These are phyloP conservation scores for Tichodroma muraria DNA, from an alignment of 2,113 vertebrate genomes.

Conservation along the genomic window DNA sequence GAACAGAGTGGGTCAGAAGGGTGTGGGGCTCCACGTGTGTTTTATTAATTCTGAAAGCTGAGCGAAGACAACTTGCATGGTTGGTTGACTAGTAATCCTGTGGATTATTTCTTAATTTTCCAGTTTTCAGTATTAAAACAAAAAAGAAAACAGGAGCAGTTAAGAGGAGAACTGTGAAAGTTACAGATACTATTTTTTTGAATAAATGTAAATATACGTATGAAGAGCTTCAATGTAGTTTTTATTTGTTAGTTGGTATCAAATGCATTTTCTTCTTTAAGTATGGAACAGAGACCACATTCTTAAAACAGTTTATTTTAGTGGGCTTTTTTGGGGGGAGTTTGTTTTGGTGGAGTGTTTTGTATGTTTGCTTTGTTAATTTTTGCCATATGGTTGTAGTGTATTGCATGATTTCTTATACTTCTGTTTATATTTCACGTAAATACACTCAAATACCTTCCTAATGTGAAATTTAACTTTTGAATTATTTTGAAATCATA, in stretches of 20 bases:
- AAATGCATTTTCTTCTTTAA: not conserved
- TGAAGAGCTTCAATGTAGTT: not conserved
- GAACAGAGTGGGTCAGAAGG: not conserved
- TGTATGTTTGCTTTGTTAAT: not conserved
- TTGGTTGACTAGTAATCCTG: not conserved
- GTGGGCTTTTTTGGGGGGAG: not conserved
- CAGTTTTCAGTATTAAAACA: not conserved
- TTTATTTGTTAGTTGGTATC: not conserved
- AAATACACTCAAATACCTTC: not conserved
- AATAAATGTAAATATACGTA: not conserved
- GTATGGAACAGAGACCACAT: not conserved
- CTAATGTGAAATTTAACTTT: not conserved
- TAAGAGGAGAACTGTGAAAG: not conserved
- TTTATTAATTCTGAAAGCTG: not conserved
- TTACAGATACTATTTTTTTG: not conserved
- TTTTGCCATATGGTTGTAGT: not conserved
- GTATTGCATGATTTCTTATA: not conserved
- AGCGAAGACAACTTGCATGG: not conserved
- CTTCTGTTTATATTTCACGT: not conserved
- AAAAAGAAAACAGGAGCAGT: not conserved
- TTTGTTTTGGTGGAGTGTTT: not conserved
- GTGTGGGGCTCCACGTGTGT: not conserved
- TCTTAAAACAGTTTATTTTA: not conserved
- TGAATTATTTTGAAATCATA: not conserved
- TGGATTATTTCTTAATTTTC: not conserved